phyloP scores from a whole-genome alignment of 2,888 invertebrate species.

The Limnephilus marmoratus region DNA sequence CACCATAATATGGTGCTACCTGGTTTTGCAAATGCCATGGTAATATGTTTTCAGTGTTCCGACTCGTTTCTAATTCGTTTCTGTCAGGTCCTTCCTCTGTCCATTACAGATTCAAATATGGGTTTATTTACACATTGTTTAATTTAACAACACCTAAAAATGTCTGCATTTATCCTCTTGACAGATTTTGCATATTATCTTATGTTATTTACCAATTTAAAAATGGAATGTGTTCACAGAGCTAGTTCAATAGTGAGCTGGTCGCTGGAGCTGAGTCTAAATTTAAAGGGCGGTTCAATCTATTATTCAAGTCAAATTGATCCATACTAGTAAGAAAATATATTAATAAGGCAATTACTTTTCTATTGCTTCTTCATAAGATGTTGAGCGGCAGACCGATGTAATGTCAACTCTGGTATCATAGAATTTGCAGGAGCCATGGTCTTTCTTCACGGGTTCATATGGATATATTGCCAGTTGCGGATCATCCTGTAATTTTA shows the following conservation, averaged over 20 bases:
- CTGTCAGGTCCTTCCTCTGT: not conserved
- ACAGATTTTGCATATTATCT: too few relatives aligned
- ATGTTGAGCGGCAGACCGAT: conserved; percentile 71
- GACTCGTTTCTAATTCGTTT: not conserved
- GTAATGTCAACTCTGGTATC: conserved; percentile 77
- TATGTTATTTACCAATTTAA: too few relatives aligned
- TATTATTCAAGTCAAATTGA: not conserved
- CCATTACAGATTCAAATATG: not conserved
- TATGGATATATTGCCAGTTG: conserved; percentile 77
- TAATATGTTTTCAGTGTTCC: too few relatives aligned
- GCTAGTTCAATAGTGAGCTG: too few relatives aligned
- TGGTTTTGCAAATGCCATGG: too few relatives aligned
- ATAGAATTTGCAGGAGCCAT: conserved; percentile 84
- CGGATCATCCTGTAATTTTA: conserved; percentile 69
- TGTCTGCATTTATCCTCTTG: too few relatives aligned
- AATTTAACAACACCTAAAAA: too few relatives aligned
- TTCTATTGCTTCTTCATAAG: conserved; percentile 73
- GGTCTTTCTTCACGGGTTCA: conserved; percentile 75
- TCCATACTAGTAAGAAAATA: not conserved
- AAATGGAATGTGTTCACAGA: not conserved
- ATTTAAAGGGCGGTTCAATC: not conserved
- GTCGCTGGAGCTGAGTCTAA: not conserved
- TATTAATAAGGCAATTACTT: conserved; percentile 69
- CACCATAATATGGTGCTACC: too few relatives aligned
- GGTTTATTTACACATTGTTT: too few relatives aligned